Evolutionary conservation across 2,113 vertebrate genomes (phyloP).

Genomic region (Hystrix cristata): DNA sequence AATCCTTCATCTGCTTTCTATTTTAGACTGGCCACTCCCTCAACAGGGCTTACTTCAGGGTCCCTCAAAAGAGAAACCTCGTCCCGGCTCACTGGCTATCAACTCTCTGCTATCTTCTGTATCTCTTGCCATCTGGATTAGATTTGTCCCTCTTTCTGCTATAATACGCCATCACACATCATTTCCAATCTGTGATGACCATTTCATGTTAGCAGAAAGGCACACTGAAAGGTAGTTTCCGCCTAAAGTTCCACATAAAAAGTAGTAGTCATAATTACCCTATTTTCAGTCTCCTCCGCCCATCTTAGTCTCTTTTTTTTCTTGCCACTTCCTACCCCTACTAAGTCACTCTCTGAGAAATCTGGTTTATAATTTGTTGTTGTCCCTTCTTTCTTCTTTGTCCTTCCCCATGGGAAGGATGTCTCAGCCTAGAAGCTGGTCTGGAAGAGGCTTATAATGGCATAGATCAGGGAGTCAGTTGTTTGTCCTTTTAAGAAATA

Average conservation of each 20-base stretch:
- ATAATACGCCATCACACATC: neutral
- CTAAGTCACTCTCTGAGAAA: neutral
- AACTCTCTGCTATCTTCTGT: neutral
- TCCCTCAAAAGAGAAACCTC: neutral
- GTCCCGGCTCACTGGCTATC: neutral
- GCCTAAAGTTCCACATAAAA: neutral
- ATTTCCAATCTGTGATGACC: neutral
- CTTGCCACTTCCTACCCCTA: neutral
- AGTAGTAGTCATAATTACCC: neutral
- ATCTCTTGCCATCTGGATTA: neutral
- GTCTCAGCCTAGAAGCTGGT: neutral
- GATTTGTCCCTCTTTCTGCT: neutral
- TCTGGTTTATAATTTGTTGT: neutral
- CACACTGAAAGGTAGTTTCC: neutral
- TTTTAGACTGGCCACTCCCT: neutral
- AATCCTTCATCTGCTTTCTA: neutral
- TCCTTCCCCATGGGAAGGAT: neutral
- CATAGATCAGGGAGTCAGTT: neutral
- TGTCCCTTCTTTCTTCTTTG: neutral
- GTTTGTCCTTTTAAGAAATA: constrained; percentile 11
- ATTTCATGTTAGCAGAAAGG: neutral
- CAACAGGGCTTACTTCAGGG: neutral
- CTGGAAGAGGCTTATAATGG: neutral
- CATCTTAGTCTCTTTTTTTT: neutral
- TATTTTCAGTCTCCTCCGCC: neutral